Percentiles rank a stretch among this genome's conserved stretches.
These are phyloP conservation scores for Synaphobranchus kaupii DNA, from an alignment of 2,797 vertebrate genomes.

Conservation along the genomic window DNA sequence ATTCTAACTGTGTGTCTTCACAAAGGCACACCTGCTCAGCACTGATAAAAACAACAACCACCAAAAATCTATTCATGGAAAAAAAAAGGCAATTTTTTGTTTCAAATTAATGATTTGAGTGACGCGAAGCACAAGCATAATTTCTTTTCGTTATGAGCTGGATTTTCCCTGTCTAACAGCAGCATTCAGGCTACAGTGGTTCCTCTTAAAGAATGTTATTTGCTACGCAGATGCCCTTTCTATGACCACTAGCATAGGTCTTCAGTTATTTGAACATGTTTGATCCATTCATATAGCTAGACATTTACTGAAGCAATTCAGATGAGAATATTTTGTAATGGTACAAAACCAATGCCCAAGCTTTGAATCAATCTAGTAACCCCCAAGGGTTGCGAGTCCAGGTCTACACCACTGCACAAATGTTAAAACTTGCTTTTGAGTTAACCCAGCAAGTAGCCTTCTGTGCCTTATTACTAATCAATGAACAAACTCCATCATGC, in stretches of 20 bases:
- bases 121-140: background rate
- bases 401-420: background rate
- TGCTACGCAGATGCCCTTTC: background rate
- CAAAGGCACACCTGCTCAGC: slow-evolving; percentile 13
- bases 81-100: background rate
- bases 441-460: background rate
- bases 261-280: background rate
- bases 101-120: background rate
- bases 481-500: background rate
- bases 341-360: background rate
- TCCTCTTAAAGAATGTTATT: background rate
- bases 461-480: background rate
- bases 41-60: slow-evolving; percentile 1
- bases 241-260: background rate
- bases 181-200: background rate
- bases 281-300: background rate
- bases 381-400: background rate
- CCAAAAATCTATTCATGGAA: background rate
- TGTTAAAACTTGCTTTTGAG: background rate
- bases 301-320: background rate
- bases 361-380: background rate
- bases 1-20: background rate
- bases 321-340: background rate
- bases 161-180: background rate
- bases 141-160: background rate